Evolutionary conservation across 2,797 vertebrate species (phyloP).

Genomic region (Mallotus villosus): DNA sequence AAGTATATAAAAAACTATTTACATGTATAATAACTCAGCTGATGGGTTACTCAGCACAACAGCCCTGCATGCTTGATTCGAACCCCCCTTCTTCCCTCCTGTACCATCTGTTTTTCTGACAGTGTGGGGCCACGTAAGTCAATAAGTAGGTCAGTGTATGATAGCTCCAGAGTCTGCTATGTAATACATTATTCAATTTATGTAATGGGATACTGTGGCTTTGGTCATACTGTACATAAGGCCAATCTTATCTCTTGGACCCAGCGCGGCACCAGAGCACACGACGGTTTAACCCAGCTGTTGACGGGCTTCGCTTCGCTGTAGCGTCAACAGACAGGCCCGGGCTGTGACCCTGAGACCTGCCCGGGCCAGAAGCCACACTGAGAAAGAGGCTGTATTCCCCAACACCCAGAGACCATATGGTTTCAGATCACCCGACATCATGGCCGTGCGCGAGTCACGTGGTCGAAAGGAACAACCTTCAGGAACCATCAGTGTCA

Average conservation of each 20-base stretch:
- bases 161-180: conserved; percentile 38
- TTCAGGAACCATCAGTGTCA: conserved; percentile 36
- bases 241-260: conserved; percentile 53
- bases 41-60: conserved; percentile 24
- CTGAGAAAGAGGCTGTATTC: conserved; percentile 21
- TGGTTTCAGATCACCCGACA: conserved; percentile 35
- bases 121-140: conserved; percentile 30
- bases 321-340: conserved; percentile 58
- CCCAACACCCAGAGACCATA: not conserved
- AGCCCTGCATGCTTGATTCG: conserved; percentile 20
- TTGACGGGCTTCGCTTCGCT: conserved; percentile 39
- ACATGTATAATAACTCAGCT: conserved; percentile 36
- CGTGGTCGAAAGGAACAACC: conserved; percentile 43
- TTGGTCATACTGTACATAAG: conserved; percentile 38
- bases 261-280: conserved; percentile 42
- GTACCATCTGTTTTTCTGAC: conserved; percentile 26
- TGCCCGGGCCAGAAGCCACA: conserved; percentile 18
- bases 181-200: conserved; percentile 40
- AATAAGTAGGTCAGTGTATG: conserved; percentile 44
- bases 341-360: conserved; percentile 37
- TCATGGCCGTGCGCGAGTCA: conserved; percentile 1
- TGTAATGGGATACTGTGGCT: conserved; percentile 47
- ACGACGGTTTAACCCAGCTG: conserved; percentile 64
- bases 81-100: not conserved
- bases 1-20: too few relatives aligned